Percentiles rank a stretch among this genome's conserved stretches.
These are phyloP conservation scores for Phortica variegata DNA, from an alignment of 1,140 invertebrate species.

Conservation along the genomic window DNA sequence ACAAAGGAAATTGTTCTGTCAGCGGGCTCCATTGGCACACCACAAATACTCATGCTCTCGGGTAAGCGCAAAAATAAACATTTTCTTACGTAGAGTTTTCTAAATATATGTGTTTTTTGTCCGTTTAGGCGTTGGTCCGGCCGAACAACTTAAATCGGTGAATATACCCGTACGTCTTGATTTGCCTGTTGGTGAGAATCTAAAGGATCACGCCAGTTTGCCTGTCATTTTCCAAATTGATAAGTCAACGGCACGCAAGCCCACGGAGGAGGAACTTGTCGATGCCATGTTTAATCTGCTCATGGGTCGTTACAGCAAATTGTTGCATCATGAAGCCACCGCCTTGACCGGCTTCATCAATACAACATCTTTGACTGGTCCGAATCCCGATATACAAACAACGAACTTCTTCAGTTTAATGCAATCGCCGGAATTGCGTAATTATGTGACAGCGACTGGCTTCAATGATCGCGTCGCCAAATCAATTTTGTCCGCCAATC, in stretches of 20 bases:
- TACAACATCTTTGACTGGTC: conserved; percentile 41
- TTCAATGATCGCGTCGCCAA: conserved; percentile 58
- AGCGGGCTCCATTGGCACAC: conserved; percentile 61
- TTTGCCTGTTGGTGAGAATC: conserved; percentile 71
- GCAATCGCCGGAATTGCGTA: conserved; percentile 45
- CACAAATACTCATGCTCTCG: conserved; percentile 66
- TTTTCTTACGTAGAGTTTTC: too few species aligned
- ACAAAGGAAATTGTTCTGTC: conserved; percentile 59
- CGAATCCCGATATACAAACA: conserved; percentile 56
- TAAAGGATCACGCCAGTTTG: conserved; percentile 65
- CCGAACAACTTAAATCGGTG: conserved; percentile 55
- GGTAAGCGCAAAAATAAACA: conserved; percentile 24
- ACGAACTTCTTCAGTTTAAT: conserved; percentile 52
- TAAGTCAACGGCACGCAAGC: conserved; percentile 45
- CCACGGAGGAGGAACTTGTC: conserved; percentile 48
- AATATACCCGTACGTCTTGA: conserved; percentile 60
- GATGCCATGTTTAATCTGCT: conserved; percentile 51
- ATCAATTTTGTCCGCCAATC: conserved; percentile 55
- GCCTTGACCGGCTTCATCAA: conserved; percentile 57
- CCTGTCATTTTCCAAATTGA: conserved; percentile 54
- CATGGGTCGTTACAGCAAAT: conserved; percentile 46
- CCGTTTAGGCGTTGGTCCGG: conserved; percentile 55
- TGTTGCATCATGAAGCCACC: conserved; percentile 50
- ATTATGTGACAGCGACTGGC: conserved; percentile 48
- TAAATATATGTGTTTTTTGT: background rate